Evolutionary conservation across 2,113 vertebrate genomes (phyloP).

Genomic region (Aix galericulata): DNA sequence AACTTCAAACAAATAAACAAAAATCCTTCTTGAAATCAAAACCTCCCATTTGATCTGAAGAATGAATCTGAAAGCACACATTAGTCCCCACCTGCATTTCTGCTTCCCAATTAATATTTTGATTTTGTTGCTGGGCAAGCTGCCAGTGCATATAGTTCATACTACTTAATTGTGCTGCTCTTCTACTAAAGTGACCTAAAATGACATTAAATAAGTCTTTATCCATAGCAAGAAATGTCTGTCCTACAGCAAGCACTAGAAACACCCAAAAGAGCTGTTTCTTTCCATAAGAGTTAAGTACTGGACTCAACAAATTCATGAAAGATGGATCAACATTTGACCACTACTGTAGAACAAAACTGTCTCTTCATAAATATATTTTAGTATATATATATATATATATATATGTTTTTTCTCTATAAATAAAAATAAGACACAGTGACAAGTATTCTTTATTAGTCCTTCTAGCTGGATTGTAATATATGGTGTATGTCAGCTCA

Average conservation of each 20-base stretch:
- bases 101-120: constrained; percentile 38
- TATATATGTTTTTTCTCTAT: not conserved
- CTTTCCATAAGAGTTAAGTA: not conserved
- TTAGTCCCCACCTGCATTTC: not conserved
- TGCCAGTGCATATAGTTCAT: not conserved
- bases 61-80: not conserved
- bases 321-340: not conserved
- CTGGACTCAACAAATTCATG: not conserved
- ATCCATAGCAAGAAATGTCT: not conserved
- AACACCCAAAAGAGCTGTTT: not conserved
- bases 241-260: not conserved
- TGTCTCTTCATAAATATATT: not conserved
- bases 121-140: constrained; percentile 21
- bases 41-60: not conserved
- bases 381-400: not conserved
- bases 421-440: not conserved
- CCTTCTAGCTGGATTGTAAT: not conserved
- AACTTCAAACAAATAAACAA: not conserved
- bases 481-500: not conserved
- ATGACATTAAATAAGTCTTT: not conserved
- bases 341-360: not conserved
- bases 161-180: not conserved
- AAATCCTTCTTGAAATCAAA: not conserved
- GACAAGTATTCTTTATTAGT: not conserved
- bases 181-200: constrained; percentile 34